These are phyloP conservation scores for Riptortus pedestris DNA, from an alignment of 1,140 invertebrate species.

Conservation along the genomic window DNA sequence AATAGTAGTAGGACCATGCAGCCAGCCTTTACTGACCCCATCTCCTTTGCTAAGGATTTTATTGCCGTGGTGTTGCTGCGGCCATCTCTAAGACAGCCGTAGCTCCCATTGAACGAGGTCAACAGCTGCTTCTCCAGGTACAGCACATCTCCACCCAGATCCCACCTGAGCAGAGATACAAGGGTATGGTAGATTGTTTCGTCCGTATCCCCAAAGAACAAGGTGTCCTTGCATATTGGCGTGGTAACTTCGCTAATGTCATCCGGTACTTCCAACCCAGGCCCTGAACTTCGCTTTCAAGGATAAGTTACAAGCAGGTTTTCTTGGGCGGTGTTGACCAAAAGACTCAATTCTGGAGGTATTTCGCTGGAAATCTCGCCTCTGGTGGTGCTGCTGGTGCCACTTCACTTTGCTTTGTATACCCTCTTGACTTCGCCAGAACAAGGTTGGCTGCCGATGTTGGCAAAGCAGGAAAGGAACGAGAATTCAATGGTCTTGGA, in stretches of 20 bases:
- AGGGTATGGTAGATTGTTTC: conserved; percentile 80
- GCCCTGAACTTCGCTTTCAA: conserved; percentile 95
- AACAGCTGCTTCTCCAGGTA: conserved; percentile 82
- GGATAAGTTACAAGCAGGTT: conserved; percentile 73
- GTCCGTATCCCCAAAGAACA: conserved; percentile 77
- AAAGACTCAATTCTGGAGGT: conserved; percentile 76
- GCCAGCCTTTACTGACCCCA: conserved; percentile 45
- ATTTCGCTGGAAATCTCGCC: conserved; percentile 77
- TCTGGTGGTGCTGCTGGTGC: conserved; percentile 91
- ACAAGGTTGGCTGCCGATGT: conserved; percentile 73
- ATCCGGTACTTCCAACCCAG: conserved; percentile 88
- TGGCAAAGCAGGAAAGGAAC: conserved; percentile 57
- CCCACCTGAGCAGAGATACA: conserved; percentile 63
- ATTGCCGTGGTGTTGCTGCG: conserved; percentile 76
- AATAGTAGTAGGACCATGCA: conserved; percentile 14
- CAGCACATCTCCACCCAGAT: conserved; percentile 80
- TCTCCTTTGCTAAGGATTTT: conserved; percentile 67
- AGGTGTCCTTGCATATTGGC: conserved; percentile 76
- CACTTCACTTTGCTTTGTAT: conserved; percentile 88
- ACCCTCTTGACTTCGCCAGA: conserved; percentile 89
- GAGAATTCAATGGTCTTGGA: conserved; percentile 77
- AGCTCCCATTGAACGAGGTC: conserved; percentile 86
- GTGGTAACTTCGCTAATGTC: conserved; percentile 89
- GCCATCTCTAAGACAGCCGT: conserved; percentile 81
- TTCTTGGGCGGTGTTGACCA: conserved; percentile 79